Percentiles rank a stretch among this genome's conserved stretches.
These are phyloP conservation scores for Eumaeus atala DNA, from an alignment of 1,140 invertebrate genomes.

Conservation along the genomic window DNA sequence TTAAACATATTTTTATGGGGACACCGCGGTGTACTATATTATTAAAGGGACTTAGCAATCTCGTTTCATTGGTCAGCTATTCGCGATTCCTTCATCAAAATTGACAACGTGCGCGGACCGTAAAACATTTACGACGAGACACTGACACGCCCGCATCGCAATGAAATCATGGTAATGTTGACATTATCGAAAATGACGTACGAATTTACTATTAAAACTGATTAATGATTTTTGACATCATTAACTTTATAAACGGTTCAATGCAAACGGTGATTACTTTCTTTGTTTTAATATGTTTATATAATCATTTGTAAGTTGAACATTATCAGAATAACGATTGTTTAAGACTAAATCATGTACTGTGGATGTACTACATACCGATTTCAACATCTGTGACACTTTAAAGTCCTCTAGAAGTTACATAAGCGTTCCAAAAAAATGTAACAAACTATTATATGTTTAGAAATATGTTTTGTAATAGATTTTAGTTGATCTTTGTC, in stretches of 20 bases:
- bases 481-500: no score
- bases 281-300: no score
- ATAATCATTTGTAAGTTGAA: no score
- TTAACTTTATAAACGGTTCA: conserved; percentile 1
- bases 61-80: conserved; percentile 58
- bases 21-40: conserved; percentile 56
- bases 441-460: no score
- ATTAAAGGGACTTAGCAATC: conserved; percentile 50
- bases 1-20: conserved; percentile 73
- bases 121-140: conserved; percentile 52
- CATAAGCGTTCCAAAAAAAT: no score
- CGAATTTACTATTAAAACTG: conserved; percentile 26
- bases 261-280: not conserved
- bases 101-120: conserved; percentile 51
- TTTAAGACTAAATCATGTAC: no score
- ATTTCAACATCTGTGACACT: no score
- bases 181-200: conserved; percentile 38
- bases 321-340: no score
- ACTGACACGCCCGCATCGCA: conserved; percentile 33
- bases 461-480: no score
- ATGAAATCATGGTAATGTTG: conserved; percentile 33
- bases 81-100: conserved; percentile 47
- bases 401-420: no score
- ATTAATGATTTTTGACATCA: conserved; percentile 13
- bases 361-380: no score